Evolutionary conservation across 2,797 vertebrate genomes (phyloP).

Genomic region (Microctenopoma lineatum): DNA sequence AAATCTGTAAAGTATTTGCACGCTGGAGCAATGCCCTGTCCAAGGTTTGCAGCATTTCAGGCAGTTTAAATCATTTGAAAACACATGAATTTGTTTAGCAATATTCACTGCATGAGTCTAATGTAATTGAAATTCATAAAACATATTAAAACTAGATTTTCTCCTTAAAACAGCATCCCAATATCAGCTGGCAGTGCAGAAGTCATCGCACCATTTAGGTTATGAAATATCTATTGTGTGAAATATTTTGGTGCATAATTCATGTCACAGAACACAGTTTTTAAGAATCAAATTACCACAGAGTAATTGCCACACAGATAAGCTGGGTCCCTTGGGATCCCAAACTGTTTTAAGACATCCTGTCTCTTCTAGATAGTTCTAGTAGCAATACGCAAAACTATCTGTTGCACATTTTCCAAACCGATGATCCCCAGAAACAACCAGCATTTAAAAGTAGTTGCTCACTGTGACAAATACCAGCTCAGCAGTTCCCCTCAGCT

Average conservation of each 20-base stretch:
- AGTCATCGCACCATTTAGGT: background rate
- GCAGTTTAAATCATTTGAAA: background rate
- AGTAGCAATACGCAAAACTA: too few relatives aligned
- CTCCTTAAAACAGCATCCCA: background rate
- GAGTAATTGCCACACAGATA: slow-evolving; percentile 1
- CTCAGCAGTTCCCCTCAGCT: too few relatives aligned
- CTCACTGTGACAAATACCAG: too few relatives aligned
- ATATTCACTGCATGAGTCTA: background rate
- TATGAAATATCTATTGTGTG: background rate
- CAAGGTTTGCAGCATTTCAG: background rate
- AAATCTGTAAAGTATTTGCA: background rate
- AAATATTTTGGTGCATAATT: background rate
- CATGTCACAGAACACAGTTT: background rate
- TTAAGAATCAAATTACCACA: background rate
- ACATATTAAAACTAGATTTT: background rate
- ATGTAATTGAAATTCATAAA: background rate
- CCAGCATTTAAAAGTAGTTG: too few relatives aligned
- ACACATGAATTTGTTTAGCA: background rate
- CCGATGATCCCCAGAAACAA: background rate
- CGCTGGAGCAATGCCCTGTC: background rate
- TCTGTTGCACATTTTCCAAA: background rate
- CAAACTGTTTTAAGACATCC: background rate
- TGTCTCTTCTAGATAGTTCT: background rate
- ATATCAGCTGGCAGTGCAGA: background rate
- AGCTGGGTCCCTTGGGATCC: background rate